phyloP scores from a whole-genome alignment of 2,888 invertebrate genomes.

The Seira ritae region DNA sequence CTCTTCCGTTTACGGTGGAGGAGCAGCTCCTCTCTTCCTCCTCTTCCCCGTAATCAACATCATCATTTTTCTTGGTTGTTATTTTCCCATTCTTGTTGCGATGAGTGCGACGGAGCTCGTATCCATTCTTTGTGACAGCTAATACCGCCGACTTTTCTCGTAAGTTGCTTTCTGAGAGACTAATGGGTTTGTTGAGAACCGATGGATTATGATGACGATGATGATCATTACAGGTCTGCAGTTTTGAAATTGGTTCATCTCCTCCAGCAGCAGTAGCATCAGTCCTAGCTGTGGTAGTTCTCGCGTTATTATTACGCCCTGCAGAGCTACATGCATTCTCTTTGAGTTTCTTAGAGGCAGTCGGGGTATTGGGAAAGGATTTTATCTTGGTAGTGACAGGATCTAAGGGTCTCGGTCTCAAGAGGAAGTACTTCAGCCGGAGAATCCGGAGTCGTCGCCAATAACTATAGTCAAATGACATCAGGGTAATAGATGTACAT shows the following conservation, averaged over 20 bases:
- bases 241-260: constrained; percentile 47
- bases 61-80: constrained; percentile 36
- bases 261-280: constrained; percentile 9
- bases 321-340: constrained; percentile 35
- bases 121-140: constrained; percentile 50
- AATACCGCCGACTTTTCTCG: constrained; percentile 53
- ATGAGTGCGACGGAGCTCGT: constrained; percentile 44
- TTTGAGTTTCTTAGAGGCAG: constrained; percentile 47
- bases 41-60: constrained; percentile 31
- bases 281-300: neutral
- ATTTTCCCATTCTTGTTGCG: constrained; percentile 31
- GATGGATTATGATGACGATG: constrained; percentile 42
- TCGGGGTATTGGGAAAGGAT: constrained; percentile 72
- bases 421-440: constrained; percentile 71
- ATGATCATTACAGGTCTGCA: constrained; percentile 32
- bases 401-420: constrained; percentile 65
- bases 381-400: constrained; percentile 65
- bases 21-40: neutral
- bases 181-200: constrained; percentile 62
- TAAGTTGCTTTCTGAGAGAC: constrained; percentile 67
- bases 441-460: constrained; percentile 69
- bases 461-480: constrained; percentile 73
- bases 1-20: constrained; percentile 4
- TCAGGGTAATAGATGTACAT: constrained; percentile 72
- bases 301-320: constrained; percentile 41